Conservation (phyloP, 2,888 invertebrate species). For the Parapristionchus giblindavisi region DNA sequence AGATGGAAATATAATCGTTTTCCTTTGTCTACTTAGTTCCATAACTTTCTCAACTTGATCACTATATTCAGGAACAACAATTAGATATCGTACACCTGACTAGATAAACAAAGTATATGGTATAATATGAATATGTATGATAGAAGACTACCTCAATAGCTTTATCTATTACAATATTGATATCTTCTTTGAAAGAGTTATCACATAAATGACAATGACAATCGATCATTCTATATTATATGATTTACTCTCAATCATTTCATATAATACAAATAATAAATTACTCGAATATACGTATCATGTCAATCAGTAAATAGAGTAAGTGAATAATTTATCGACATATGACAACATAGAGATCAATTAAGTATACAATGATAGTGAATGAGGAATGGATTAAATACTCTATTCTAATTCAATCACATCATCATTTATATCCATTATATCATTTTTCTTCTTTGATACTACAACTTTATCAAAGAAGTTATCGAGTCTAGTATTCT, state of each 20-base stretch:
- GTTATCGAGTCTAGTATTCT: slow-evolving; percentile 1
- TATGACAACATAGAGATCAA: slow-evolving; percentile 6
- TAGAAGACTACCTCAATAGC: slow-evolving; percentile 40
- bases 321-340: no score
- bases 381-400: not conserved
- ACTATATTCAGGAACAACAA: slow-evolving; percentile 64
- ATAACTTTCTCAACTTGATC: slow-evolving; percentile 61
- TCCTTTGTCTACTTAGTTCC: slow-evolving; percentile 52
- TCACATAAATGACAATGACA: slow-evolving; percentile 65
- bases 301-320: no score
- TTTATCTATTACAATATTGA: slow-evolving; percentile 53
- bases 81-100: slow-evolving; percentile 54
- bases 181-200: slow-evolving; percentile 60
- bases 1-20: slow-evolving; percentile 60
- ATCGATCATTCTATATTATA: slow-evolving; percentile 60
- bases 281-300: no score
- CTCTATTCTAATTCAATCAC: slow-evolving; percentile 17
- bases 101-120: slow-evolving; percentile 20
- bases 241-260: not conserved
- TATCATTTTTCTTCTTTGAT: no score
- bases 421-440: no score
- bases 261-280: no score
- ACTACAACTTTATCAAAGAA: slow-evolving; percentile 27
- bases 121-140: not conserved
- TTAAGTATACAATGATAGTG: not conserved